phyloP scores from a whole-genome alignment of 2,888 invertebrate genomes.

The Drosophila differens region DNA sequence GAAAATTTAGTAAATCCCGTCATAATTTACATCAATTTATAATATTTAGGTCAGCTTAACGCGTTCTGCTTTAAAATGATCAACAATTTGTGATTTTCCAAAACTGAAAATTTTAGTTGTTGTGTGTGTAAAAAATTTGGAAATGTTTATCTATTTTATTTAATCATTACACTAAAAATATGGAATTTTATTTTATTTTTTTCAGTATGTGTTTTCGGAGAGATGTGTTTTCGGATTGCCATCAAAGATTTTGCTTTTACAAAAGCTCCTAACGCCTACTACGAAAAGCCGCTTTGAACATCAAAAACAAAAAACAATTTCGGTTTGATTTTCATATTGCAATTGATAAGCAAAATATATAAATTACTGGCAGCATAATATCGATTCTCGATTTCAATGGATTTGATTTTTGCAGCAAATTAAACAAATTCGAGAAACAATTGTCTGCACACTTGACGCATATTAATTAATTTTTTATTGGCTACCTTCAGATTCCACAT shows the following conservation, averaged over 20 bases:
- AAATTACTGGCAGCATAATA: background rate
- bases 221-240: conserved; percentile 9
- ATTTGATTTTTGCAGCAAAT: conserved; percentile 23
- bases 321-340: background rate
- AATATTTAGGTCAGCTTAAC: background rate
- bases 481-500: conserved; percentile 49
- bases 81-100: background rate
- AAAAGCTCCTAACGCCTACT: background rate
- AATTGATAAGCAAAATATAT: background rate
- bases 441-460: conserved; percentile 52
- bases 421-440: conserved; percentile 53
- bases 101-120: background rate
- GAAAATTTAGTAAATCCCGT: background rate
- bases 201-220: conserved; percentile 26
- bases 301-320: background rate
- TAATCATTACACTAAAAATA: conserved; percentile 40
- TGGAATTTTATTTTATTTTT: background rate
- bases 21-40: background rate
- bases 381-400: conserved; percentile 25
- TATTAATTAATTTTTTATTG: conserved; percentile 64
- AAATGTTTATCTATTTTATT: background rate
- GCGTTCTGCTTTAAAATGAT: background rate
- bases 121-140: background rate
- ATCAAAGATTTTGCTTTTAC: background rate
- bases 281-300: background rate